These are phyloP conservation scores for Sebastiscus albofasciatus DNA, from an alignment of 2,797 vertebrate species.

Conservation along the genomic window DNA sequence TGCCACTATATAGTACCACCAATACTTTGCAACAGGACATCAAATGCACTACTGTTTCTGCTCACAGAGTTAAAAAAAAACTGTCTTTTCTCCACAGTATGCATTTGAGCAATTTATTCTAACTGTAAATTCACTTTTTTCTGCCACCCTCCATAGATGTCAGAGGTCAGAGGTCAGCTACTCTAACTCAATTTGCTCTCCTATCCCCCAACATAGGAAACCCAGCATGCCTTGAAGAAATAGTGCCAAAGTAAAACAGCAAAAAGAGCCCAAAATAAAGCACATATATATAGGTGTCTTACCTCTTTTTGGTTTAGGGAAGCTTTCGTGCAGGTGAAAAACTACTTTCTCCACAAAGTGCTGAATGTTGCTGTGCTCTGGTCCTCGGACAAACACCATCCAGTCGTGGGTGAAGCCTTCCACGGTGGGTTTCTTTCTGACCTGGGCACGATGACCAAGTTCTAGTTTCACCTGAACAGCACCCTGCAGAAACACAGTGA, in stretches of 20 bases:
- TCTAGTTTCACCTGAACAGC: slow-evolving; percentile 99
- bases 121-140: no score
- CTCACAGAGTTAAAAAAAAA: neutral
- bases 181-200: neutral
- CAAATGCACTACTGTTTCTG: neutral
- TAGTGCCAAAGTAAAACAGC: neutral
- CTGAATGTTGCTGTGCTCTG: slow-evolving; percentile 98
- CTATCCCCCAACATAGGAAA: neutral
- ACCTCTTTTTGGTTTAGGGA: slow-evolving; percentile 98
- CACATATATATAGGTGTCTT: neutral
- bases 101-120: neutral
- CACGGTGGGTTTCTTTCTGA: slow-evolving; percentile 96
- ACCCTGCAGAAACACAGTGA: slow-evolving; percentile 78
- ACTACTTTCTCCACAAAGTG: slow-evolving; percentile 99
- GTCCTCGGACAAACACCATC: slow-evolving; percentile 98
- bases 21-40: neutral
- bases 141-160: neutral
- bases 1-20: neutral
- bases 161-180: neutral
- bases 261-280: neutral
- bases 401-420: slow-evolving; percentile 99
- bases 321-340: slow-evolving; percentile 98
- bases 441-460: slow-evolving; percentile 97
- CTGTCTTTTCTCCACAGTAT: neutral
- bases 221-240: neutral